Base-by-base conservation (phyloP, 1,140 invertebrate genomes). In the Calephelis nemesis region DNA sequence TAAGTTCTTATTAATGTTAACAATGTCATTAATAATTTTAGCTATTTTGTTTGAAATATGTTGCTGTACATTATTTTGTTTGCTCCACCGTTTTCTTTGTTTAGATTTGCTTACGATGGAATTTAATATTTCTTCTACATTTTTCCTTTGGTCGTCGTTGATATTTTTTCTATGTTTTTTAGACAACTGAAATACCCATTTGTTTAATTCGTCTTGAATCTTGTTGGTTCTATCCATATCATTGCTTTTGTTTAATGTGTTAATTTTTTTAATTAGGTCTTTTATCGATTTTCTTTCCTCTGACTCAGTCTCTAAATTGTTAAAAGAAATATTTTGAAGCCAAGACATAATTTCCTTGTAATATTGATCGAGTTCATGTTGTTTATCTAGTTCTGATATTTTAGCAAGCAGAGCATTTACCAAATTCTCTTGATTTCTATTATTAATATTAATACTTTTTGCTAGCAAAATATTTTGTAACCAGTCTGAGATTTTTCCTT, bases 401-500 rank as follows among this genome's bases (percentile, higher is more conserved):
- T 67, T 67, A 45, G 48, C 13, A 13, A 77, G 8, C n/a, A 79
- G 66, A 50, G 62, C 71, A 60, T 76, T 74, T 8, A 72, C 67
- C 42, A 77, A 69, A 63, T 75, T 74, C 62, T 79, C 70, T 48
- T 72, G 54, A 19, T 12, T 65, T 63, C 47, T 62, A n/a, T 49
- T 54, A 52, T 71, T 68, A 60, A 77, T 69, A 9, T 42, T 9
- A 54, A 54, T 69, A 8, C 48, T 68, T 8, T 67, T 65, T 48
- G 65, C 65, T 66, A 11, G 62, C 11, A 77, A 47, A 11, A 75
- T 58, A 47, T 68, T 63, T 62, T 77, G 62, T 30, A 84, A 54
- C 74, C 77, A 81, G 47, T 74, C 42, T 5, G n/a, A 13, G 49
- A 81, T 68, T 63, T 67, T 67, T 52, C 73, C 65, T 62, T 70